These are phyloP conservation scores for Chaetophractus vellerosus DNA, from an alignment of 2,797 vertebrate species.

Conservation along the genomic window DNA sequence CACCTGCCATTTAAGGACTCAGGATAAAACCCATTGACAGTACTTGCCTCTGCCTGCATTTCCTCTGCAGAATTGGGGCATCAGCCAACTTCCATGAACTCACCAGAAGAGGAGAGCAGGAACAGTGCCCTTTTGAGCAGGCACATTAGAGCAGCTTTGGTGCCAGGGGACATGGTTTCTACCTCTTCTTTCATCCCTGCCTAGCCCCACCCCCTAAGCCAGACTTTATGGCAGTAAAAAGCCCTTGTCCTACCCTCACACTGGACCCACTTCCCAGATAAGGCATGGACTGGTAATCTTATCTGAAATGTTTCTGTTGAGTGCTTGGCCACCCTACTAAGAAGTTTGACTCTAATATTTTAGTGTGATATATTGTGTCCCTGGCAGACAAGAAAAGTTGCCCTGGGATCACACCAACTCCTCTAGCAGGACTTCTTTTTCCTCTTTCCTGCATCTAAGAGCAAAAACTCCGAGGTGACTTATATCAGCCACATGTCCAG, in stretches of 20 bases:
- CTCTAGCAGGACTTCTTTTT: not conserved
- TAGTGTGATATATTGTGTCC: not conserved
- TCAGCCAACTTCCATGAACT: slow-evolving; percentile 79
- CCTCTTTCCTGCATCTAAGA: not conserved
- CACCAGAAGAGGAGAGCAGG: slow-evolving; percentile 46
- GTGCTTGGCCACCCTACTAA: not conserved
- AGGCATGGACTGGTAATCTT: not conserved
- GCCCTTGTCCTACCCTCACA: not conserved
- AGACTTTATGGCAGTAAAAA: slow-evolving; percentile 17
- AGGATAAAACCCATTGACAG: slow-evolving; percentile 38
- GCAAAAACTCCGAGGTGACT: not conserved
- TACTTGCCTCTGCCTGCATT: slow-evolving; percentile 65
- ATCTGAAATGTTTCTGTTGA: slow-evolving; percentile 16
- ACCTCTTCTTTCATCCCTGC: not conserved
- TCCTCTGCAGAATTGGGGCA: slow-evolving; percentile 78
- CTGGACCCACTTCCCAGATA: not conserved
- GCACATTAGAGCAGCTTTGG: not conserved
- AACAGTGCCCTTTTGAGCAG: slow-evolving; percentile 51
- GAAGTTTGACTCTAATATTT: slow-evolving; percentile 3
- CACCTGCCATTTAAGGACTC: slow-evolving; percentile 55
- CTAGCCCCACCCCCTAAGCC: not conserved
- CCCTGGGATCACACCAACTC: not conserved
- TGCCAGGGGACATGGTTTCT: not conserved
- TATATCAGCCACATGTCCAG: not conserved
- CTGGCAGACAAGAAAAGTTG: slow-evolving; percentile 34